Percentiles rank a stretch among this genome's conserved stretches.
Conservation (phyloP, 2,113 vertebrate species). For the Lagopus leucura region DNA sequence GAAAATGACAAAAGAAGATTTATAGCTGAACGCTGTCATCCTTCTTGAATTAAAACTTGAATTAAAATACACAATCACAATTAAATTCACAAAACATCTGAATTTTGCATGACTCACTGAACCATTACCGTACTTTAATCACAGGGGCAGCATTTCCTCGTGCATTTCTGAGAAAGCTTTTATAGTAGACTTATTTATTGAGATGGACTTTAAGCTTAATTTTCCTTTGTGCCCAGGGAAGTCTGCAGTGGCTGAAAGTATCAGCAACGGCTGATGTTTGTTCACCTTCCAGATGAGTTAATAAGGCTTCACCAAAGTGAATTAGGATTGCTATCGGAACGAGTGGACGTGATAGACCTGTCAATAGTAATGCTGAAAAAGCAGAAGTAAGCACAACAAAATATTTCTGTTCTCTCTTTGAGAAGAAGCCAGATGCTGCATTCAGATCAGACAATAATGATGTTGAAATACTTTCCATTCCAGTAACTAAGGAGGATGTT, state of each 20-base stretch:
- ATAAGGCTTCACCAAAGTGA: background rate
- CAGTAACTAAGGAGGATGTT: constrained; percentile 71
- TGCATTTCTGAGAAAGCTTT: background rate
- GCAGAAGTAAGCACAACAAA: constrained; percentile 41
- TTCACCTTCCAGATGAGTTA: background rate
- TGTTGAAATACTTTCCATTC: constrained; percentile 72
- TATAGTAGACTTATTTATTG: background rate
- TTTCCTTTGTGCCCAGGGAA: background rate
- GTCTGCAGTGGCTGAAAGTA: background rate
- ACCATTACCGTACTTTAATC: accelerated
- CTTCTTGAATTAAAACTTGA: background rate
- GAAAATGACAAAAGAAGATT: background rate
- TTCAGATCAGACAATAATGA: constrained; percentile 56
- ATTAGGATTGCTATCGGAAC: background rate
- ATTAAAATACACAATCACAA: background rate
- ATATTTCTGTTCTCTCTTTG: constrained; percentile 50
- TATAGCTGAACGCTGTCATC: background rate
- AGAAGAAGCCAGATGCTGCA: constrained; percentile 38
- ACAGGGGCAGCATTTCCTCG: background rate
- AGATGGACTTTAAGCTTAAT: background rate
- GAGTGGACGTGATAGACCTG: background rate
- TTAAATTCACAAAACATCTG: background rate
- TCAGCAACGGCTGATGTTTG: background rate
- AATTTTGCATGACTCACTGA: background rate
- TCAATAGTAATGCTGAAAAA: background rate